Conservation (phyloP, 1,140 invertebrate genomes). For the Laodelphax striatellus region DNA sequence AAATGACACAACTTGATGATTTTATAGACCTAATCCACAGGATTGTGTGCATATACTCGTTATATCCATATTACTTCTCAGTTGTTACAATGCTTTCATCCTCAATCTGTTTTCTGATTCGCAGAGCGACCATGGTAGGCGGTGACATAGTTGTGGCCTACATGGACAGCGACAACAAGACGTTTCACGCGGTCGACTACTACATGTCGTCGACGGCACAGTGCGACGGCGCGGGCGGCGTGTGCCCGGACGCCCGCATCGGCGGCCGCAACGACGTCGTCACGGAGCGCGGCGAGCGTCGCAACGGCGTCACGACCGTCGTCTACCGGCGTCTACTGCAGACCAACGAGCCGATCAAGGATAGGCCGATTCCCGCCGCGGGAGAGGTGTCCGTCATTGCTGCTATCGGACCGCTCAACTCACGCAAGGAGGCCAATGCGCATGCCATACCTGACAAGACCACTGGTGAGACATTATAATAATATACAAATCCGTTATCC, state of each 20-base stretch:
- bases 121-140: constrained; percentile 45
- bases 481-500: background rate
- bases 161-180: constrained; percentile 52
- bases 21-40: no score
- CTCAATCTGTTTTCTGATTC: background rate
- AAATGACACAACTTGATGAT: no score
- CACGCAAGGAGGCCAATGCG: constrained; percentile 66
- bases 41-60: no score
- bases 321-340: constrained; percentile 61
- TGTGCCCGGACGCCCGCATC: constrained; percentile 72
- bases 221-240: constrained; percentile 66
- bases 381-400: constrained; percentile 69
- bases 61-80: background rate
- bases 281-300: constrained; percentile 56
- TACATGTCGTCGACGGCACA: constrained; percentile 72
- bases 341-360: constrained; percentile 58
- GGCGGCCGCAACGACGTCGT: constrained; percentile 71
- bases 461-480: constrained; percentile 27
- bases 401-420: constrained; percentile 73
- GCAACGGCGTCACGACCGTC: constrained; percentile 71
- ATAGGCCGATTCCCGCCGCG: constrained; percentile 51
- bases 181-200: constrained; percentile 72
- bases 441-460: constrained; percentile 61
- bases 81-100: no score
- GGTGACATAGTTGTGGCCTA: constrained; percentile 76